Evolutionary conservation across 2,797 vertebrate genomes (phyloP).

Genomic region (Eulemur mongoz): DNA sequence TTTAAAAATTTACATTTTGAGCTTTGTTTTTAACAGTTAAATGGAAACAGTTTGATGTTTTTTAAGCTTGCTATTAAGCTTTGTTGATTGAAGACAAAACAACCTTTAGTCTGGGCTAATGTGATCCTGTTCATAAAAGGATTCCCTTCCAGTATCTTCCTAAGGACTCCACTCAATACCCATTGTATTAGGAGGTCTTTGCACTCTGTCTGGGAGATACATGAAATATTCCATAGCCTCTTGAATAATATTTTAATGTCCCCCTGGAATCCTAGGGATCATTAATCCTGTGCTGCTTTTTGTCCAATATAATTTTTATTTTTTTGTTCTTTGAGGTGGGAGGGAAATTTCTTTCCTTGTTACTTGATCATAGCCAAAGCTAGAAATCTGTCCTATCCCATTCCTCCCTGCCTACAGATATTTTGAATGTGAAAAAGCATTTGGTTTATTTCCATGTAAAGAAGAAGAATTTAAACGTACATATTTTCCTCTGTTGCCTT

Average conservation of each 20-base stretch:
- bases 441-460: background rate
- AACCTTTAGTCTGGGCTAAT: background rate
- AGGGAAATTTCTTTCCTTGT: background rate
- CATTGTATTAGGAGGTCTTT: background rate
- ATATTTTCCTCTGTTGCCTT: background rate
- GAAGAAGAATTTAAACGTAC: background rate
- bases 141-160: background rate
- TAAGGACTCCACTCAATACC: background rate
- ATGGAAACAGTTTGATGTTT: background rate
- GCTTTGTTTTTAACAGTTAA: background rate
- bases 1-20: background rate
- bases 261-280: background rate
- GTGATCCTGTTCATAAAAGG: background rate
- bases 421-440: background rate
- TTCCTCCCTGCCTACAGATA: background rate
- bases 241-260: background rate
- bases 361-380: background rate
- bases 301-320: background rate
- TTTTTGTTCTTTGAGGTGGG: background rate
- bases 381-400: background rate
- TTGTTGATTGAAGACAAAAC: background rate
- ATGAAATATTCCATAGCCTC: background rate
- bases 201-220: background rate
- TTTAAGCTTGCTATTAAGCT: background rate
- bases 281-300: background rate